A percentile compares a stretch with the other conserved stretches of the same genome.
These are phyloP conservation scores for Mythimna vitellina DNA, from an alignment of 2,888 invertebrate species.

Conservation along the genomic window DNA sequence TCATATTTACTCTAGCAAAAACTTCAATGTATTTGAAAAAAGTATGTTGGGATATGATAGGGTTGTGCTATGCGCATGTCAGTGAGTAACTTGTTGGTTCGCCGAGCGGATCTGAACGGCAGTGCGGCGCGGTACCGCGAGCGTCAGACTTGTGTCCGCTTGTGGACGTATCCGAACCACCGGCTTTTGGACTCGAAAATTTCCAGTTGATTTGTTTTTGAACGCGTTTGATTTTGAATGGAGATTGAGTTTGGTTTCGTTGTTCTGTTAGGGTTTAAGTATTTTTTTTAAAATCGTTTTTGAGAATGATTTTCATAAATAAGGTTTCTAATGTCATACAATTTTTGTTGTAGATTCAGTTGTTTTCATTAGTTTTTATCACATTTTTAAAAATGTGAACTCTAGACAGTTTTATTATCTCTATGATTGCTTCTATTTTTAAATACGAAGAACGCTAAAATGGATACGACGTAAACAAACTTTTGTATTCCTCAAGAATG, in stretches of 20 bases:
- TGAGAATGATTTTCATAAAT: slow-evolving; percentile 4
- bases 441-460: slow-evolving; percentile 65
- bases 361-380: too few relatives aligned
- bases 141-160: slow-evolving; percentile 76
- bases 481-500: slow-evolving; percentile 38
- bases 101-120: slow-evolving; percentile 79
- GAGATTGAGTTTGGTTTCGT: slow-evolving; percentile 33
- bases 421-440: slow-evolving; percentile 23
- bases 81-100: slow-evolving; percentile 88
- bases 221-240: slow-evolving; percentile 49
- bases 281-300: background rate
- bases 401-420: slow-evolving; percentile 1
- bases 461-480: slow-evolving; percentile 72
- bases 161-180: slow-evolving; percentile 70
- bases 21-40: slow-evolving; percentile 65
- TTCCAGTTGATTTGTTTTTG: slow-evolving; percentile 62
- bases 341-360: background rate
- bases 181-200: slow-evolving; percentile 70
- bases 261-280: background rate
- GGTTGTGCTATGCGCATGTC: slow-evolving; percentile 86
- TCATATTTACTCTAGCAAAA: slow-evolving; percentile 50
- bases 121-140: slow-evolving; percentile 85
- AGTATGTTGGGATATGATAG: slow-evolving; percentile 68
- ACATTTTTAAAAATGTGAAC: slow-evolving; percentile 40
- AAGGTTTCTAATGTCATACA: background rate